phyloP scores from a whole-genome alignment of 2,888 invertebrate species.

The Himalopsyche tibetana region DNA sequence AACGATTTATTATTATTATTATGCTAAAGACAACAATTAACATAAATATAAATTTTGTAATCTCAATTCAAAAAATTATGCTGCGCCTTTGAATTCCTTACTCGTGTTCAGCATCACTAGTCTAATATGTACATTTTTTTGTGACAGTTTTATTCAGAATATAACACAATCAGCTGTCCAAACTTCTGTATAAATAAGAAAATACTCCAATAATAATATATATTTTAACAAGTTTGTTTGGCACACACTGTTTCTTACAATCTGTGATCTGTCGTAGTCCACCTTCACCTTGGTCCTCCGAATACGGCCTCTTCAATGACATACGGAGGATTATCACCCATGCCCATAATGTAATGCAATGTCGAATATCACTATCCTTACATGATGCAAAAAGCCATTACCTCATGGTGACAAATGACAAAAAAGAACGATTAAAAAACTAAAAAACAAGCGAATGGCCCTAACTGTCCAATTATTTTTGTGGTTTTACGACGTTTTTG shows the following conservation, averaged over 20 bases:
- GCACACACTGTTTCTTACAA: neutral
- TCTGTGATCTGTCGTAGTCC: conserved; percentile 36
- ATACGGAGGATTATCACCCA: conserved; percentile 35
- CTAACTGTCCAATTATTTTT: neutral
- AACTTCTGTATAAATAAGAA: too few species aligned
- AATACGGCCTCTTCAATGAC: conserved; percentile 59
- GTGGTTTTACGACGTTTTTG: neutral
- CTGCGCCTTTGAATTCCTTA: too few species aligned
- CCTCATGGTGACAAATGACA: neutral
- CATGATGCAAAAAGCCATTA: conserved; percentile 1
- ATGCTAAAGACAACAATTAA: too few species aligned
- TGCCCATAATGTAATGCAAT: neutral
- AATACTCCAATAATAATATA: too few species aligned
- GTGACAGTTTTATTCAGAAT: too few species aligned
- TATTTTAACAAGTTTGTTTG: too few species aligned
- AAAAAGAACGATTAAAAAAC: neutral
- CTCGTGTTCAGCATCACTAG: too few species aligned
- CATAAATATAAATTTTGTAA: too few species aligned
- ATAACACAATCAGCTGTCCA: too few species aligned
- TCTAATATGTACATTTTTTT: too few species aligned
- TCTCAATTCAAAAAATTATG: too few species aligned
- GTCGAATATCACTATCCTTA: neutral
- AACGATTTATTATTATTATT: too few species aligned
- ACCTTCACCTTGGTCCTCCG: conserved; percentile 63
- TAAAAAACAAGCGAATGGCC: neutral